phyloP scores from a whole-genome alignment of 1,140 invertebrate genomes.

The Archegozetes longisetosus region DNA sequence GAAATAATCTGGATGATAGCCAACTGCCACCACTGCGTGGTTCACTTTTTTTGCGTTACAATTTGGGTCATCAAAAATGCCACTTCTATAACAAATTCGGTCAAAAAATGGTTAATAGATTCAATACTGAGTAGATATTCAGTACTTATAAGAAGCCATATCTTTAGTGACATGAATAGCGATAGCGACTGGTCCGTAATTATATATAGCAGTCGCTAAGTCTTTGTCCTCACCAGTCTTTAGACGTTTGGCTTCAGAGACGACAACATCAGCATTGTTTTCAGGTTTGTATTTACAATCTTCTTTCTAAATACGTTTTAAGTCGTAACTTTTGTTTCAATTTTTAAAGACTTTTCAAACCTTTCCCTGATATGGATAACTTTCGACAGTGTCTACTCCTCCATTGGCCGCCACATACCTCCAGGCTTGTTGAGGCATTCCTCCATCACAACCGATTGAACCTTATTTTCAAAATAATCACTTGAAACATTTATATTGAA shows the following conservation, averaged over 20 bases:
- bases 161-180: constrained; percentile 16
- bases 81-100: constrained; percentile 2
- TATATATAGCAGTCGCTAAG: constrained; percentile 6
- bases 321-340: constrained; percentile 2
- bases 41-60: constrained; percentile 23
- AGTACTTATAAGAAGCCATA: constrained; percentile 4
- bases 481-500: too few relatives aligned
- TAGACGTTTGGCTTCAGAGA: not conserved
- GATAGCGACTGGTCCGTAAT: constrained; percentile 13
- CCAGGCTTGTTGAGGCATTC: not conserved
- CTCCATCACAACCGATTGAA: not conserved
- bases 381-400: constrained; percentile 17
- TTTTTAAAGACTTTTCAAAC: constrained; percentile 15
- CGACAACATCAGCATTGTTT: not conserved
- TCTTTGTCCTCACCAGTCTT: not conserved
- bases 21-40: constrained; percentile 33
- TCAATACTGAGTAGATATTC: too few relatives aligned
- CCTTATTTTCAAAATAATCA: too few relatives aligned
- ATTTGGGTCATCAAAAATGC: constrained; percentile 22
- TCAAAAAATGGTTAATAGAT: too few relatives aligned
- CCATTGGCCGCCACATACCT: constrained; percentile 21
- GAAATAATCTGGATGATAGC: constrained; percentile 26
- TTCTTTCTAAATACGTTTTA: not conserved
- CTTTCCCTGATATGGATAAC: constrained; percentile 17
- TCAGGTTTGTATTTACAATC: not conserved